Conservation (phyloP, 2,797 vertebrate genomes). For the Syncerus caffer region DNA sequence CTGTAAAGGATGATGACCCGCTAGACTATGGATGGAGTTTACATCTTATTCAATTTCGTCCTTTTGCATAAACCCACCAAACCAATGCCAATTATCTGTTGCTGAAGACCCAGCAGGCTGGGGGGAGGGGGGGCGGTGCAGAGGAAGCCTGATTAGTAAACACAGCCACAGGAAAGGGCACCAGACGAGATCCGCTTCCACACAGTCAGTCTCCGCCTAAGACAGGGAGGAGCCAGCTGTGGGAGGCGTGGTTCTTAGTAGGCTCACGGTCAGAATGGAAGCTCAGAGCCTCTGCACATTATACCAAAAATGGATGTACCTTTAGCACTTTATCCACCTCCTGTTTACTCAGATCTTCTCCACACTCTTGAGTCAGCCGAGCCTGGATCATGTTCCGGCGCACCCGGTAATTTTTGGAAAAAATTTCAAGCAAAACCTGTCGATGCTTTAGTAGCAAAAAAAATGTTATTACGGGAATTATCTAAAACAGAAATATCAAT, state of each 20-base stretch:
- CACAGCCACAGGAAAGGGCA: background rate
- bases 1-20: background rate
- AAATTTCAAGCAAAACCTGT: constrained; percentile 94
- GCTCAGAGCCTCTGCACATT: background rate
- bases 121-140: background rate
- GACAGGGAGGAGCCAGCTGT: background rate
- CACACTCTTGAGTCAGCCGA: constrained; percentile 91
- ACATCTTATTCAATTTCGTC: too few species aligned
- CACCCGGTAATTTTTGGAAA: constrained; percentile 92
- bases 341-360: constrained; percentile 89
- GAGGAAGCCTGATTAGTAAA: background rate
- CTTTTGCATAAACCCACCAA: background rate
- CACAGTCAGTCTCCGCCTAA: background rate
- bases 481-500: background rate
- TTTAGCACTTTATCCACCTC: constrained; percentile 95
- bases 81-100: background rate
- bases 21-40: background rate
- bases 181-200: background rate
- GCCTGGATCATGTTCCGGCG: constrained; percentile 89
- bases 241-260: background rate
- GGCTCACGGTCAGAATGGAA: background rate
- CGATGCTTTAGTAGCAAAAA: constrained; percentile 87
- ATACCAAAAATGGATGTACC: constrained; percentile 77
- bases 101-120: background rate
- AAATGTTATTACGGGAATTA: constrained; percentile 8